Conservation (phyloP, 2,797 vertebrate genomes). For the Pachyuromys duprasi region DNA sequence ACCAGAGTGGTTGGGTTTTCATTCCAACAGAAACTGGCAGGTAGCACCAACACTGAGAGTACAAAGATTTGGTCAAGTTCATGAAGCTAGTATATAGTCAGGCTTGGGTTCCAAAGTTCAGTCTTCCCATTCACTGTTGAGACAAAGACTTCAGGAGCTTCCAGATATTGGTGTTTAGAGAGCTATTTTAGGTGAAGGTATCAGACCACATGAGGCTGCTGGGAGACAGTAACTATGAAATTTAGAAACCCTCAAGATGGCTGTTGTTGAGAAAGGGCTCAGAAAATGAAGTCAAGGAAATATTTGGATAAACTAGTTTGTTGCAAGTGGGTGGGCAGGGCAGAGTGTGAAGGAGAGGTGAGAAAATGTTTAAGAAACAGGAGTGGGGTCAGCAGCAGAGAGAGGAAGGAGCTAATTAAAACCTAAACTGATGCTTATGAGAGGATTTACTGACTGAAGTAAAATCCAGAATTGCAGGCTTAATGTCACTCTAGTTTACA, state of each 20-base stretch:
- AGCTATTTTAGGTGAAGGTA: constrained; percentile 35
- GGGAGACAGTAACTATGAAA: background rate
- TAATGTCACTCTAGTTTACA: constrained; percentile 82
- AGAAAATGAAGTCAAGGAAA: background rate
- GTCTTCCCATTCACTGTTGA: background rate
- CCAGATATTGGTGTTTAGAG: background rate
- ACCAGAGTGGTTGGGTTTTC: background rate
- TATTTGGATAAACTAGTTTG: background rate
- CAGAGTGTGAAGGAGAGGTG: background rate
- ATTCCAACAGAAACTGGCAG: background rate
- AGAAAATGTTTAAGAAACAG: background rate
- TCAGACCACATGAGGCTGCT: background rate
- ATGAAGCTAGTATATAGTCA: background rate
- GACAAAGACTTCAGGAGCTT: background rate
- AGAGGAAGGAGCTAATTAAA: background rate
- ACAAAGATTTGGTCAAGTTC: background rate
- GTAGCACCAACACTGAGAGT: background rate
- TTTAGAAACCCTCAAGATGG: background rate
- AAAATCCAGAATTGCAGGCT: constrained; percentile 81
- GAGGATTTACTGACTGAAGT: constrained; percentile 83
- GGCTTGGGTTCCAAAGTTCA: background rate
- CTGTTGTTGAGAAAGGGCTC: background rate
- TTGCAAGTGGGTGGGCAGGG: background rate
- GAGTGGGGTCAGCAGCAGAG: background rate
- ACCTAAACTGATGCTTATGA: constrained; percentile 74